Evolutionary conservation across 1,140 invertebrate genomes (phyloP), one percentile per base, ranked within the genome.

Genomic region (Brachionus koreanus): DNA sequence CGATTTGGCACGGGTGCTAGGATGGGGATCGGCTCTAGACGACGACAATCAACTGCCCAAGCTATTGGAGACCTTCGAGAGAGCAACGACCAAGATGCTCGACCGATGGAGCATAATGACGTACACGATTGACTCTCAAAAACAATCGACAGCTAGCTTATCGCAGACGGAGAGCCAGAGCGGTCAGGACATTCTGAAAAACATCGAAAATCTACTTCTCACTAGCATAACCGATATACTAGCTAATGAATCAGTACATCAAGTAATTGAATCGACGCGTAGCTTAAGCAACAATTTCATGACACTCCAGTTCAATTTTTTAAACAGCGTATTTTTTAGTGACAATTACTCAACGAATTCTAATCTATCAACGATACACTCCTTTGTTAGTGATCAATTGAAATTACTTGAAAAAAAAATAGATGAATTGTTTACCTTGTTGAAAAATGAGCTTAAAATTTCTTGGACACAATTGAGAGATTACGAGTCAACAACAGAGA

Each of bases 11-110:
- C 89, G 96, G 65, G 93, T 95, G 35, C 91, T 98, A 1, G 96
- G 95, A 39, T 98, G 96, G 96, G 96, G 96, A 19, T 95, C 95
- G 83, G 93, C 46, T 23, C 97, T 97, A 86, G 95, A 97, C 88
- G 94, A 95, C 3, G 95, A 97, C 87, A 94, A 93, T 52, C 91
- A 77, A 77, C 74, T 97, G 82, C 91, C 93, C 83, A 97, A 97
- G 88, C 91, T 97, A 39, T 89, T 98, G 10, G 91, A 93, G 7
- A 85, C 86, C 43, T 86, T 90, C 7, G 85, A 87, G 65, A 88
- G 86, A 69, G 86, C 89, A 42, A 86, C 83, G 5, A 85, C 85
- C 10, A 87, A 89, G 10, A 93, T 95, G 92, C 92, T 98, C 92
- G 95, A 98, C 86, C 90, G 95, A 65, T 98, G 96, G 96, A 92